A percentile compares a stretch with the other conserved stretches of the same genome.
Evolutionary conservation across 2,888 invertebrate genomes (phyloP).

Genomic region (Aphrophora alni): DNA sequence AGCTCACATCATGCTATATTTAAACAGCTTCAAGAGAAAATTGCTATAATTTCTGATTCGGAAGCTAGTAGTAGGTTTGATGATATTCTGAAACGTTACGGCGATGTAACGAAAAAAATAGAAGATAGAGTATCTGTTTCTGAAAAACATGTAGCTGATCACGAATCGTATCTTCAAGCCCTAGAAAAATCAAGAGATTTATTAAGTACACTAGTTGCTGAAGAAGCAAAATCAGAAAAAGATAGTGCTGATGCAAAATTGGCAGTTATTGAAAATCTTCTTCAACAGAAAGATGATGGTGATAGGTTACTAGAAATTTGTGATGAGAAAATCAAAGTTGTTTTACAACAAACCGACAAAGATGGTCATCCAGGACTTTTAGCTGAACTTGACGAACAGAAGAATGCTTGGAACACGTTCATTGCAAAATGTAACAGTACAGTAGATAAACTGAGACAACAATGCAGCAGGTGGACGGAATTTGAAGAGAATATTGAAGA

Average conservation of each 20-base stretch:
- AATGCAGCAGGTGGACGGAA: conserved; percentile 81
- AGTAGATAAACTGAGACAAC: conserved; percentile 73
- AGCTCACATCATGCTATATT: conserved; percentile 84
- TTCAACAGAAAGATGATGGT: conserved; percentile 75
- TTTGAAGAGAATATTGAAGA: conserved; percentile 79
- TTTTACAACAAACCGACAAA: conserved; percentile 78
- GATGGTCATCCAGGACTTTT: conserved; percentile 76
- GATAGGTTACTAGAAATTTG: conserved; percentile 74
- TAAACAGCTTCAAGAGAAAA: conserved; percentile 82
- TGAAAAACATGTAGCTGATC: conserved; percentile 77
- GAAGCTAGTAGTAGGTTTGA: conserved; percentile 78
- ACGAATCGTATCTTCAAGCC: conserved; percentile 81
- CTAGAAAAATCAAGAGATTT: conserved; percentile 85
- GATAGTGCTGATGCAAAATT: conserved; percentile 79
- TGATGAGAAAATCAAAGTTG: conserved; percentile 72
- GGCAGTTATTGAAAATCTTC: conserved; percentile 74
- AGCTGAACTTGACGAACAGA: conserved; percentile 76
- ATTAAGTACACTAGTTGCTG: conserved; percentile 78
- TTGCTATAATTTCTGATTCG: conserved; percentile 77
- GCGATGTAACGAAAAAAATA: conserved; percentile 70
- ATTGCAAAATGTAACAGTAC: conserved; percentile 73
- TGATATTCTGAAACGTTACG: conserved; percentile 76
- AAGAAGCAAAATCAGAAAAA: conserved; percentile 79
- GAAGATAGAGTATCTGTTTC: conserved; percentile 69
- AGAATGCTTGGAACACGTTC: conserved; percentile 77